Percentiles rank a stretch among this genome's conserved stretches.
Evolutionary conservation across 2,888 invertebrate genomes (phyloP).

Genomic region (Notocelia uddmanniana): DNA sequence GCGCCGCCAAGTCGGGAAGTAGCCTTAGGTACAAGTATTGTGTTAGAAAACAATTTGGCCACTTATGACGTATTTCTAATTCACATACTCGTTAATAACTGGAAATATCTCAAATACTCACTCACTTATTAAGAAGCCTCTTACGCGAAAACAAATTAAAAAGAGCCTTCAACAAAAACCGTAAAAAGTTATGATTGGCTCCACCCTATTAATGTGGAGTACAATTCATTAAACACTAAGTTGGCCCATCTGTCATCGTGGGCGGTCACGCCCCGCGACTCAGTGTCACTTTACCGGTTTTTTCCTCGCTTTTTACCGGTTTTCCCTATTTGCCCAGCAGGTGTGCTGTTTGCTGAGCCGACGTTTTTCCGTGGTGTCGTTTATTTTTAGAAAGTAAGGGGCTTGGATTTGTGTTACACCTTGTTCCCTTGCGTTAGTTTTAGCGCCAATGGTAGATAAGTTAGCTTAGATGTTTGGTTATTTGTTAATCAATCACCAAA

Average conservation of each 20-base stretch:
- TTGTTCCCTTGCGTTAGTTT: neutral
- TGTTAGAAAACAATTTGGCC: neutral
- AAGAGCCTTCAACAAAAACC: slow-evolving; percentile 9
- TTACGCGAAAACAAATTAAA: neutral
- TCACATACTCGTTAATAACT: neutral
- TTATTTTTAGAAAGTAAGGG: slow-evolving; percentile 24
- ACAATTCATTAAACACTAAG: slow-evolving; percentile 44
- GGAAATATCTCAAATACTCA: no score
- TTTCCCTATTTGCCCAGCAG: slow-evolving; percentile 42
- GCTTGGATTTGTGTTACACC: neutral
- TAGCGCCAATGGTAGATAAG: neutral
- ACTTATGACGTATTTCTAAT: neutral
- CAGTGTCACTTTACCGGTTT: slow-evolving; percentile 30
- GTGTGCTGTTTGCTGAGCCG: slow-evolving; percentile 28
- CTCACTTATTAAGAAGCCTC: no score
- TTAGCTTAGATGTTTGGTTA: no score
- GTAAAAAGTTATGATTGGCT: slow-evolving; percentile 43
- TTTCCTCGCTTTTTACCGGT: slow-evolving; percentile 4
- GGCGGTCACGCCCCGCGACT: slow-evolving; percentile 37
- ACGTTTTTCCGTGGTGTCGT: slow-evolving; percentile 27
- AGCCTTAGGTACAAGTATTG: no score
- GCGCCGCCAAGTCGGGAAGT: no score
- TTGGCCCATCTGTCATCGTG: slow-evolving; percentile 36
- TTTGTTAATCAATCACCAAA: no score
- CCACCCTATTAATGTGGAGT: slow-evolving; percentile 42